Base-by-base conservation (phyloP, 2,113 vertebrate species). In the Neolamprologus cancellatus region DNA sequence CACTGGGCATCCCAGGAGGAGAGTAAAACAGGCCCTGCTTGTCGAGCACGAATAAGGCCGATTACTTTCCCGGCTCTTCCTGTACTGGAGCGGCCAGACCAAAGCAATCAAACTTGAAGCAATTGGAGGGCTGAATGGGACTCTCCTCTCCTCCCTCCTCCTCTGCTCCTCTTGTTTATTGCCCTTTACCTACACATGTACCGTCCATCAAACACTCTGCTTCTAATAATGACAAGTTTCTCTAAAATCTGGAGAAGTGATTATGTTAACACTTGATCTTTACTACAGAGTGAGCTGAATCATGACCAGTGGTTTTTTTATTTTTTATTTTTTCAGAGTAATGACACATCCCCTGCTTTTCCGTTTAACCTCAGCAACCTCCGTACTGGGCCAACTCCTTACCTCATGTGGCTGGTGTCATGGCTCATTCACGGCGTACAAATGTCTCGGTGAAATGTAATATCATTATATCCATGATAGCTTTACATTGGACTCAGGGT, bases 311-410 rank as follows among this genome's bases (percentile, higher is more conserved):
- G 81, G 83, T 61, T 61, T 57, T 61, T 61, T 36, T 5, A 10
- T 6, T 7, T 12, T 3, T 1, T n/a, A n/a, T 92, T 92, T 87
- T 93, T 89, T 86, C 84, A 78, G 86, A 78, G 86, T 93, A 92
- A 92, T 94, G 91, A 93, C 91, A 93, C 90, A 92, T 94, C 84
- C 80, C n/a, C 93, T 91, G 91, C 89, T 92, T 94, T 95, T 93
- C 85, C 84, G 66, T 91, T 94, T 93, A 90, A 93, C 87, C 90
- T 92, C 81, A 57, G 90, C 84, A 93, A 89, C 92, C 92, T 92
- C 89, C 78, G 46, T 8, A 82, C 55, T 39, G 5, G 83, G 87
- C 92, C 95, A 95, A 91, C 81, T 74, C 66, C 90, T 94, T 91
- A 94, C 91, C 92, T 95, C 91, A 94, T 94, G 83, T 74, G 61